Conservation (phyloP, 2,888 invertebrate species). For the Ichneumon xanthorius region DNA sequence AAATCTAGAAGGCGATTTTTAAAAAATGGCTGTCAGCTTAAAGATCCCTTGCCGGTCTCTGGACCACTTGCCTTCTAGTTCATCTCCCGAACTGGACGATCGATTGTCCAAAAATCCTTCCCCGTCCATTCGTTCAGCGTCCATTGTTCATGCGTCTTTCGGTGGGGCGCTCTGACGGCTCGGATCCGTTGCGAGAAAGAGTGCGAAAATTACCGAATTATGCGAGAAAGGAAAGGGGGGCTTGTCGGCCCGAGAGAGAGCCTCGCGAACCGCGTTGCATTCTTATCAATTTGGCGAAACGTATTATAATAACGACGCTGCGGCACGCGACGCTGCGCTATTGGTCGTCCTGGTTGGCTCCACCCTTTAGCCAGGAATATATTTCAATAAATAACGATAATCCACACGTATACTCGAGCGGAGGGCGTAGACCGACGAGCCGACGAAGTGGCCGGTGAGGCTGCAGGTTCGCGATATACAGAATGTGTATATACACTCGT, state of each 20-base stretch:
- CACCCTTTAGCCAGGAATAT: slow-evolving; percentile 79
- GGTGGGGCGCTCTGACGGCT: neutral
- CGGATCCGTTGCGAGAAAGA: neutral
- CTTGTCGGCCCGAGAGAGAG: neutral
- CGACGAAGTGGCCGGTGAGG: slow-evolving; percentile 17
- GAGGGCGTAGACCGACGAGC: slow-evolving; percentile 57
- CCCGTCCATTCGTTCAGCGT: slow-evolving; percentile 12
- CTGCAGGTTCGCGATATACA: slow-evolving; percentile 3
- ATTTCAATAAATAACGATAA: slow-evolving; percentile 82
- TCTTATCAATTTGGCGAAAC: slow-evolving; percentile 82
- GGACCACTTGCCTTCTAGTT: neutral
- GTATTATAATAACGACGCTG: slow-evolving; percentile 78
- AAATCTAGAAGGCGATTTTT: neutral
- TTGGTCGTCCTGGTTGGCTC: slow-evolving; percentile 79
- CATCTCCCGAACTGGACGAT: neutral
- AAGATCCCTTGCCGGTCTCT: neutral
- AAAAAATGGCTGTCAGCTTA: neutral
- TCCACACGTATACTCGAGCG: slow-evolving; percentile 59
- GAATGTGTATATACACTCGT: neutral
- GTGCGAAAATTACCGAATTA: slow-evolving; percentile 3
- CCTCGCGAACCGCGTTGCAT: slow-evolving; percentile 73
- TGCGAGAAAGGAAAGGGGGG: slow-evolving; percentile 12
- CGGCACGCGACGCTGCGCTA: slow-evolving; percentile 80
- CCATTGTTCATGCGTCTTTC: slow-evolving; percentile 15
- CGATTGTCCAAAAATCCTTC: neutral